These are phyloP conservation scores for Drosophila hamatofila DNA, from an alignment of 2,888 invertebrate species.

Conservation along the genomic window DNA sequence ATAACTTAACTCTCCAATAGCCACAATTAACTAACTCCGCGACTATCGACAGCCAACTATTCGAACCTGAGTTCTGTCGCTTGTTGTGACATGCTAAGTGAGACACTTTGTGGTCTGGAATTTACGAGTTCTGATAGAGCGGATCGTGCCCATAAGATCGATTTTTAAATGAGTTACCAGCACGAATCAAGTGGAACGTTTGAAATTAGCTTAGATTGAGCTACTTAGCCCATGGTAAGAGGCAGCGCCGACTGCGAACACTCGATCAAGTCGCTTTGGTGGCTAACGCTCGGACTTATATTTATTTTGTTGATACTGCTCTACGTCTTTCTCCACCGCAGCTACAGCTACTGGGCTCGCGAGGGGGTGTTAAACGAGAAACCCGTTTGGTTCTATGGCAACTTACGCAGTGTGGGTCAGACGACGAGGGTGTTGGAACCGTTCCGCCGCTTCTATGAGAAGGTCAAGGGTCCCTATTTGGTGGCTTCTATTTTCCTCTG, in stretches of 20 bases:
- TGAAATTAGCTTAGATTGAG: neutral
- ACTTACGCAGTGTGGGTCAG: constrained; percentile 62
- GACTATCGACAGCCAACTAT: constrained; percentile 17
- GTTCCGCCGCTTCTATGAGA: constrained; percentile 68
- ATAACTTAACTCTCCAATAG: constrained; percentile 63
- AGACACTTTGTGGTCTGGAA: constrained; percentile 51
- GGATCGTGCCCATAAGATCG: constrained; percentile 16
- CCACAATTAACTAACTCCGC: constrained; percentile 65
- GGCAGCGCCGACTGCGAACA: neutral
- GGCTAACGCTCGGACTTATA: no score
- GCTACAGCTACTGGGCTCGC: constrained; percentile 65
- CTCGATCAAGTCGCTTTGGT: constrained; percentile 37
- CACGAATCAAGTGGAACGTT: neutral
- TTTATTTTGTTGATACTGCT: constrained; percentile 35
- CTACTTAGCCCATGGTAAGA: neutral
- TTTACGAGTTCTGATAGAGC: constrained; percentile 64
- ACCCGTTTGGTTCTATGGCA: constrained; percentile 69
- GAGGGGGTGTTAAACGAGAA: constrained; percentile 68
- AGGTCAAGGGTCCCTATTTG: constrained; percentile 74
- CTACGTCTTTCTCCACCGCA: no score
- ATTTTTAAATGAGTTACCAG: neutral
- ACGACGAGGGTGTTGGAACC: constrained; percentile 63
- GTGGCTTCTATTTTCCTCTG: constrained; percentile 75
- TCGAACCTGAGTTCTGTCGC: constrained; percentile 36
- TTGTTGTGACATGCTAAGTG: constrained; percentile 75